These are phyloP conservation scores for Phyllotreta striolata DNA, from an alignment of 2,888 invertebrate genomes.

Conservation along the genomic window DNA sequence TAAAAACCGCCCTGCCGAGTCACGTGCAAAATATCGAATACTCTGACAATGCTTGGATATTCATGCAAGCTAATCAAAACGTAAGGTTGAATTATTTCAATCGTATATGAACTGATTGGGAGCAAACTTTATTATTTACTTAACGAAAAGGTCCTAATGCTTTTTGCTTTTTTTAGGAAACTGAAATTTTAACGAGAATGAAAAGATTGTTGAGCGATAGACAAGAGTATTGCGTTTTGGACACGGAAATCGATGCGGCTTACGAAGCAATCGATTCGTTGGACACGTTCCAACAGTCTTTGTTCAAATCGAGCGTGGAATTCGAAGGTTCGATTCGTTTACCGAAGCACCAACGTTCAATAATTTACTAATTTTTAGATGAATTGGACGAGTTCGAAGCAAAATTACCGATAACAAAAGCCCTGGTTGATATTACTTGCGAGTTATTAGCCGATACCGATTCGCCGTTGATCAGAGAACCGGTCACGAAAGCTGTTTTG, in stretches of 20 bases:
- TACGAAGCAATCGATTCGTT: conserved; percentile 70
- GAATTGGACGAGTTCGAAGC: conserved; percentile 64
- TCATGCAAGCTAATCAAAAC: conserved; percentile 59
- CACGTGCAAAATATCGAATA: conserved; percentile 61
- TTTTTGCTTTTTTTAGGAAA: conserved; percentile 55
- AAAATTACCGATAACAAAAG: conserved; percentile 62
- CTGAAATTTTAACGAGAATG: conserved; percentile 61
- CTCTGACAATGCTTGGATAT: conserved; percentile 61
- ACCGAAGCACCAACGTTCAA: neutral
- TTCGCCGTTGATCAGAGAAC: conserved; percentile 62
- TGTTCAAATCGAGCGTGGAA: conserved; percentile 43
- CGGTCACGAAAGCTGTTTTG: conserved; percentile 62
- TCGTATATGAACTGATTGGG: too few relatives aligned
- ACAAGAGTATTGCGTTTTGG: conserved; percentile 62
- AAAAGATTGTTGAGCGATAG: conserved; percentile 65
- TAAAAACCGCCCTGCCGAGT: conserved; percentile 74
- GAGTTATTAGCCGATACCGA: conserved; percentile 62
- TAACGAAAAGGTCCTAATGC: conserved; percentile 9
- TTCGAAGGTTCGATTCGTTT: conserved; percentile 46
- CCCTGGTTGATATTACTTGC: conserved; percentile 61
- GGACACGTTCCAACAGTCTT: conserved; percentile 55
- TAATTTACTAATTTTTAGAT: conserved; percentile 54
- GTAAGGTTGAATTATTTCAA: conserved; percentile 47
- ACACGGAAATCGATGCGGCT: conserved; percentile 66
- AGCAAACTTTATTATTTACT: neutral